These are phyloP conservation scores for Apostichopus japonicus DNA, from an alignment of 35 echinoderm and acorn worm genomes.

Conservation along the genomic window DNA sequence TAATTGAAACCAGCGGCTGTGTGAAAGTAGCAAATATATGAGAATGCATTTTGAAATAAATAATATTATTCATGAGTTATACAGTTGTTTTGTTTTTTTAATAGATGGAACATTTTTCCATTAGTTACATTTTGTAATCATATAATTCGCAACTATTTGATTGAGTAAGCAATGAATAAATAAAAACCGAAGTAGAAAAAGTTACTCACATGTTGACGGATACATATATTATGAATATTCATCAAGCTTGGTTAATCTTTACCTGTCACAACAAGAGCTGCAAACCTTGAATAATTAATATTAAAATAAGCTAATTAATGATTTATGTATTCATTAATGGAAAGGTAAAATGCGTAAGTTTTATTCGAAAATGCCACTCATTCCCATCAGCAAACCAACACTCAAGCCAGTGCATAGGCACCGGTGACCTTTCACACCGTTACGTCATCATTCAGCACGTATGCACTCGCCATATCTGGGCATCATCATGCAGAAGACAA, in stretches of 20 bases:
- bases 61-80: not conserved
- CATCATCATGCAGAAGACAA: not conserved
- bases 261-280: not conserved
- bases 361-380: too few species aligned
- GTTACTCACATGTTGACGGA: not conserved
- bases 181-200: not conserved
- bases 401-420: not conserved
- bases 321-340: too few species aligned
- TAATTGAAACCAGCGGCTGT: not conserved
- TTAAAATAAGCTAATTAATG: not conserved
- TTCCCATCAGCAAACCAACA: too few species aligned
- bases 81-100: not conserved
- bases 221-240: not conserved
- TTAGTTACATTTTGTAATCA: not conserved
- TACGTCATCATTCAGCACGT: not conserved
- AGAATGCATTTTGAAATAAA: not conserved
- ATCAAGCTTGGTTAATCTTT: not conserved
- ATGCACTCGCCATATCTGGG: too few species aligned
- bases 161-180: not conserved
- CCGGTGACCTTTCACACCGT: conserved; percentile 1
- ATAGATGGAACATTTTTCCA: not conserved
- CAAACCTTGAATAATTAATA: not conserved
- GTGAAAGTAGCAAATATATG: too few species aligned
- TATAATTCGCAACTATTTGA: not conserved
- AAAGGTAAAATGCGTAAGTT: too few species aligned